Evolutionary conservation across 2,888 invertebrate genomes (phyloP).

Genomic region (Tortricodes alternella): DNA sequence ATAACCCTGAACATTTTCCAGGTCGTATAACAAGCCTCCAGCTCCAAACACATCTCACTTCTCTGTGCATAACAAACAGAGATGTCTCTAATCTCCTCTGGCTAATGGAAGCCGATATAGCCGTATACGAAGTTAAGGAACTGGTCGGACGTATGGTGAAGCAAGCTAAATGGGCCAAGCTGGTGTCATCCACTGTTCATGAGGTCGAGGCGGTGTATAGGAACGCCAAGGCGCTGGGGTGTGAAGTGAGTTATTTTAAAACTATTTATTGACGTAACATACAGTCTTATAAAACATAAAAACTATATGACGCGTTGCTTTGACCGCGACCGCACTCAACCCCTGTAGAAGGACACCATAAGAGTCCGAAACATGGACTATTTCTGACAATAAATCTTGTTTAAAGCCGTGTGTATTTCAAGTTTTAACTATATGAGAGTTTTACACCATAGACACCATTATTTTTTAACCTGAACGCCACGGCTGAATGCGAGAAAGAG

Average conservation of each 20-base stretch:
- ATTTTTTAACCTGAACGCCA: no score
- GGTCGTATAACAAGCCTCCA: constrained; percentile 85
- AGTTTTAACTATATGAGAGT: no score
- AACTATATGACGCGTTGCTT: no score
- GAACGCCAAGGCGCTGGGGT: constrained; percentile 88
- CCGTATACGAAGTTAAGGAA: constrained; percentile 80
- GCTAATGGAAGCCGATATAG: constrained; percentile 86
- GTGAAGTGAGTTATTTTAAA: constrained; percentile 88
- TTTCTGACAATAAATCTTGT: no score
- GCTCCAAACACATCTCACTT: constrained; percentile 86
- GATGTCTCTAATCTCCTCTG: constrained; percentile 84
- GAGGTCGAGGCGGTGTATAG: constrained; percentile 89
- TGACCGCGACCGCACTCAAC: no score
- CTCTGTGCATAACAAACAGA: constrained; percentile 86
- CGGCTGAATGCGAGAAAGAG: no score
- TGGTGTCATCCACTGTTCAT: constrained; percentile 87
- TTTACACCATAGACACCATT: no score
- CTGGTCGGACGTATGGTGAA: constrained; percentile 85
- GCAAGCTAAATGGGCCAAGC: constrained; percentile 85
- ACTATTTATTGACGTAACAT: no score
- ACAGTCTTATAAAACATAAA: no score
- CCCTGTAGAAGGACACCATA: no score
- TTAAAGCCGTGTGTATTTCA: no score
- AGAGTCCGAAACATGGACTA: no score
- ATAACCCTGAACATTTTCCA: constrained; percentile 32